Evolutionary conservation across 2,113 vertebrate species (phyloP), one percentile per base, ranked within the genome.

Genomic region (Leptobrachium ailaonicum): DNA sequence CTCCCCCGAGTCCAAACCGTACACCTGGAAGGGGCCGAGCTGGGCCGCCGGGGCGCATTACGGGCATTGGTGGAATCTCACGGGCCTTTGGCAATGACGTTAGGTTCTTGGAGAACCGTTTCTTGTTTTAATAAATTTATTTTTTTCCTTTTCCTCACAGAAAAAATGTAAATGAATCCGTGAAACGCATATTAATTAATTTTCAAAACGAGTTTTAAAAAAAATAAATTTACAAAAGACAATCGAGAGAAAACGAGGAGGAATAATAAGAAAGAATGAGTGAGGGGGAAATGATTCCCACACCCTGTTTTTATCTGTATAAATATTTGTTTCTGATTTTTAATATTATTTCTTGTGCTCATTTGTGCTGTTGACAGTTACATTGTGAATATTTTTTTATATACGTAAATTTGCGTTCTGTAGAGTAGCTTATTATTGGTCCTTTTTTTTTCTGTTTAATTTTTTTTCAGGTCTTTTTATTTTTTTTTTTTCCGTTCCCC

Each of bases 321-420:
- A 86, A 90, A 92, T 92, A 92, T 81, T 74, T 84, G 90, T 95
- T 92, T 90, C 87, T 84, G 90, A 88, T 87, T 88, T 92, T 87
- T 94, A 89, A 88, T 92, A 93, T 91, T 90, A 90, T 93, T 93
- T 93, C 91, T 94, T 41, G 94, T 95, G 93, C 94, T 94, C 90
- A 88, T 92, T 92, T 91, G 94, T 95, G 94, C 94, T 93, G 94
- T 94, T 94, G 94, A 94, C 94, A 93, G 93, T 95, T 95, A 89
- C 93, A 94, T 94, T 92, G 94, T 96, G 91, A 92, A 90, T 92
- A 91, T 87, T 92, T 87, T 87, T 92, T 90, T 92, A 82, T 89
- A 82, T 88, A 90, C 86, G 86, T 84, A 86, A 84, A 88, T 93
- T 90, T 87, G 91, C 90, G 85, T 89, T 90, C 93, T 88, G 92